Evolutionary conservation across 2,888 invertebrate genomes (phyloP).

Genomic region (Aphodius granarius): DNA sequence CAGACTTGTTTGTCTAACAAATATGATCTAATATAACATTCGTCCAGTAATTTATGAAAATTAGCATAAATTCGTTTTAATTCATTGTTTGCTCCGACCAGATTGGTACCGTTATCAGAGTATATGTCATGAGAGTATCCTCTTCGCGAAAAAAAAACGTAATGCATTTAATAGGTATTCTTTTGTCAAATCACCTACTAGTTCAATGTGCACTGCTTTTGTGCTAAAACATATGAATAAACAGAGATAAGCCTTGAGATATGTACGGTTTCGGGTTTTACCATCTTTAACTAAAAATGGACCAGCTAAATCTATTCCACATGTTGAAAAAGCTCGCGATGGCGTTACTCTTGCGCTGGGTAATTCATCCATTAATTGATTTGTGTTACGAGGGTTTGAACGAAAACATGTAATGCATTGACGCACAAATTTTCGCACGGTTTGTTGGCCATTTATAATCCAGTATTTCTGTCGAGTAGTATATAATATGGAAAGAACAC

Average conservation of each 20-base stretch:
- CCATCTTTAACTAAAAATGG: background rate
- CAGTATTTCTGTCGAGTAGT: background rate
- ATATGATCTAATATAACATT: background rate
- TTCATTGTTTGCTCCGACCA: slow-evolving; percentile 28
- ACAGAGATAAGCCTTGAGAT: slow-evolving; percentile 28
- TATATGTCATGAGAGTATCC: slow-evolving; percentile 32
- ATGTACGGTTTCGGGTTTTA: background rate
- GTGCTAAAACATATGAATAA: slow-evolving; percentile 34
- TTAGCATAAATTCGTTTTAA: no score
- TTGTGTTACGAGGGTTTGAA: background rate
- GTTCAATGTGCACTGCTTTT: slow-evolving; percentile 38
- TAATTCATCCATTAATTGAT: slow-evolving; percentile 7
- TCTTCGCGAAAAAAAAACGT: slow-evolving; percentile 33
- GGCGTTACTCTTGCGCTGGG: background rate
- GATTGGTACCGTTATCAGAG: slow-evolving; percentile 21
- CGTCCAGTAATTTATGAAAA: background rate
- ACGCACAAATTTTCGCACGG: background rate
- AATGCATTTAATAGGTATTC: slow-evolving; percentile 35
- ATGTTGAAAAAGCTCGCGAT: background rate
- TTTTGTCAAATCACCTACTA: slow-evolving; percentile 34
- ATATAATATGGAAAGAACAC: background rate
- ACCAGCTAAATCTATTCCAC: background rate
- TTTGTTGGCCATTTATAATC: background rate
- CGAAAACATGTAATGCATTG: background rate
- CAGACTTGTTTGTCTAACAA: background rate